Conservation (phyloP, 30 jellyfish, hydroid and myxozoan genomes). For the Nemopilema nomurai region DNA sequence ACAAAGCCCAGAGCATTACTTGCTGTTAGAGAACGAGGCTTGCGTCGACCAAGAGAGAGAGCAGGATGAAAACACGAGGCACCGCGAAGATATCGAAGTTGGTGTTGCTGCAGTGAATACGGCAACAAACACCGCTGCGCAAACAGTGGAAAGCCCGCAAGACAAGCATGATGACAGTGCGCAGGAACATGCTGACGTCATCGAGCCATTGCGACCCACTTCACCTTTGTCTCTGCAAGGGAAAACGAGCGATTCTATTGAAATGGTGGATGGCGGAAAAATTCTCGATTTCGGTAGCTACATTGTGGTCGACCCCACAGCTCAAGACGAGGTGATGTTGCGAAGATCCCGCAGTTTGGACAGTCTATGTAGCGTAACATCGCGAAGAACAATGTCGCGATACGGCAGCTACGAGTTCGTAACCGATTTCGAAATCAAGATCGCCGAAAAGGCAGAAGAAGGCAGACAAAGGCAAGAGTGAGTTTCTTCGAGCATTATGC, state of each 20-base stretch:
- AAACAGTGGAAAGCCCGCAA: background rate
- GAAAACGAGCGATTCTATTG: slow-evolving; percentile 21
- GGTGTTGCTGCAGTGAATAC: background rate
- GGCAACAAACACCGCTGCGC: background rate
- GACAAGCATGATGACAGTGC: slow-evolving; percentile 4
- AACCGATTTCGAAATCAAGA: slow-evolving; percentile 82
- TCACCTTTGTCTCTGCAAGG: slow-evolving; percentile 20
- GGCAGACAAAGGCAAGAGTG: slow-evolving; percentile 44
- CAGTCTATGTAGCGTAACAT: slow-evolving; percentile 79
- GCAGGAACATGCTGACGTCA: slow-evolving; percentile 51
- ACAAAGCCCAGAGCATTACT: background rate
- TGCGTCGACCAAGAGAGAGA: background rate
- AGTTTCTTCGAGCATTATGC: slow-evolving; percentile 9
- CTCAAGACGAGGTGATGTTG: slow-evolving; percentile 82
- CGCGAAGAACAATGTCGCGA: slow-evolving; percentile 83
- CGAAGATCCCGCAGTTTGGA: slow-evolving; percentile 92
- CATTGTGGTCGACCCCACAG: slow-evolving; percentile 81
- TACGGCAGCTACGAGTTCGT: slow-evolving; percentile 96
- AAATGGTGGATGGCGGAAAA: slow-evolving; percentile 13
- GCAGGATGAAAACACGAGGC: background rate
- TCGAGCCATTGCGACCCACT: slow-evolving; percentile 42
- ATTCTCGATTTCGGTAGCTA: slow-evolving; percentile 90
- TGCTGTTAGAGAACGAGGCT: background rate
- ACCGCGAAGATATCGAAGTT: background rate
- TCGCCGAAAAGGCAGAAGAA: slow-evolving; percentile 92